phyloP scores from a whole-genome alignment of 2,797 vertebrate genomes.

The Triplophysa bombifrons region DNA sequence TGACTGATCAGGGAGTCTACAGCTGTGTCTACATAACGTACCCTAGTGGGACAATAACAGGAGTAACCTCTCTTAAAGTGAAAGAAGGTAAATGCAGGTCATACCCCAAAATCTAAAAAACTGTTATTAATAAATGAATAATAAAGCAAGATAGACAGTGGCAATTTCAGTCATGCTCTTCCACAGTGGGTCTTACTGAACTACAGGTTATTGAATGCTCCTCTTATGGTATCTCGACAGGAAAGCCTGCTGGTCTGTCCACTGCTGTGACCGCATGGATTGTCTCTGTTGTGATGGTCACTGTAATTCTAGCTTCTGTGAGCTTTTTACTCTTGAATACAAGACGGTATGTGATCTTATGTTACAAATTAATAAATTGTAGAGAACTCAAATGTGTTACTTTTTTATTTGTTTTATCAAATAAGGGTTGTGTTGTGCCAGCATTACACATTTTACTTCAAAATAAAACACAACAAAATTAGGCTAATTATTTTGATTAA shows the following conservation, averaged over 20 bases:
- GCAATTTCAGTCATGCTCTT: neutral
- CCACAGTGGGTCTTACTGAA: neutral
- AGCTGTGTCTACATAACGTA: neutral
- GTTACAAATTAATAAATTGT: too few species aligned
- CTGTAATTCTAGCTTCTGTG: neutral
- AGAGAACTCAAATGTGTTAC: too few species aligned
- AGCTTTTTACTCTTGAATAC: neutral
- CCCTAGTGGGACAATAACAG: neutral
- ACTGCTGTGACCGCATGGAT: neutral
- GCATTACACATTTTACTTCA: too few species aligned
- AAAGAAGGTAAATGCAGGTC: neutral
- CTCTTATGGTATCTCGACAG: neutral
- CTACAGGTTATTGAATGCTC: neutral
- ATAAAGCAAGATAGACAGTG: too few species aligned
- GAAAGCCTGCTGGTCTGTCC: neutral
- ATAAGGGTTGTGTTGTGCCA: too few species aligned
- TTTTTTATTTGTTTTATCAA: too few species aligned
- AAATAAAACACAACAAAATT: too few species aligned
- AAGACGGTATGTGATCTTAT: neutral
- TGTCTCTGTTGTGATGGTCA: neutral
- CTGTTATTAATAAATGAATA: too few species aligned
- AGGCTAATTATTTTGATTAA: too few species aligned
- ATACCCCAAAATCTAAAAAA: too few species aligned
- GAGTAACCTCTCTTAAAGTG: conserved; percentile 11
- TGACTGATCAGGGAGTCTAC: conserved; percentile 17